Conservation (phyloP, 2,888 invertebrate species). For the Pandemis corylana region DNA sequence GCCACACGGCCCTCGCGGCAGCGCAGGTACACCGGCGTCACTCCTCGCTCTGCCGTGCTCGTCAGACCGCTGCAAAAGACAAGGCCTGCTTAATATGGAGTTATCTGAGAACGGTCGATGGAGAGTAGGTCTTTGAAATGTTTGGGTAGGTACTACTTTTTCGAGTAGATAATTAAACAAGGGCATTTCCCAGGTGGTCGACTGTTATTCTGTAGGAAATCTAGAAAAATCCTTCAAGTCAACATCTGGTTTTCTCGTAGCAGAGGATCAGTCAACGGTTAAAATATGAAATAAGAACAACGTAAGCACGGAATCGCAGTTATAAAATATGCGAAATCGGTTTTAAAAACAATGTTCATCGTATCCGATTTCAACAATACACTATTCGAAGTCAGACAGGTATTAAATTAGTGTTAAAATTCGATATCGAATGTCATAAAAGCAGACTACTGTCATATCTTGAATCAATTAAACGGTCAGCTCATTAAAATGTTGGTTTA, state of each 20-base stretch:
- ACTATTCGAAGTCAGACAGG: slow-evolving; percentile 18
- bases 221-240: too few relatives aligned
- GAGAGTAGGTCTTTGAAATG: too few relatives aligned
- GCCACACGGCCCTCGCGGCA: slow-evolving; percentile 89
- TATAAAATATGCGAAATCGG: neutral
- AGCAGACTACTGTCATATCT: slow-evolving; percentile 17
- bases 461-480: slow-evolving; percentile 34
- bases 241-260: too few relatives aligned
- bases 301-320: neutral
- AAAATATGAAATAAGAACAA: neutral
- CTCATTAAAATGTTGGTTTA: slow-evolving; percentile 22
- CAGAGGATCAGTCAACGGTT: neutral
- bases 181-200: too few relatives aligned
- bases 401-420: slow-evolving; percentile 3
- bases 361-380: slow-evolving; percentile 23
- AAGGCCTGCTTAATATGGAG: neutral
- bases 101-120: neutral
- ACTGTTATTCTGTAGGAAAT: too few relatives aligned
- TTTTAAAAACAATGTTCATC: slow-evolving; percentile 13
- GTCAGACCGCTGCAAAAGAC: slow-evolving; percentile 81
- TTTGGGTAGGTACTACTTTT: too few relatives aligned
- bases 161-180: too few relatives aligned
- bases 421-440: slow-evolving; percentile 20
- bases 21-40: slow-evolving; percentile 90
- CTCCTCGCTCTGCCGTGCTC: slow-evolving; percentile 83